phyloP scores from a whole-genome alignment of 2,888 invertebrate species.

The Pandemis corylana region DNA sequence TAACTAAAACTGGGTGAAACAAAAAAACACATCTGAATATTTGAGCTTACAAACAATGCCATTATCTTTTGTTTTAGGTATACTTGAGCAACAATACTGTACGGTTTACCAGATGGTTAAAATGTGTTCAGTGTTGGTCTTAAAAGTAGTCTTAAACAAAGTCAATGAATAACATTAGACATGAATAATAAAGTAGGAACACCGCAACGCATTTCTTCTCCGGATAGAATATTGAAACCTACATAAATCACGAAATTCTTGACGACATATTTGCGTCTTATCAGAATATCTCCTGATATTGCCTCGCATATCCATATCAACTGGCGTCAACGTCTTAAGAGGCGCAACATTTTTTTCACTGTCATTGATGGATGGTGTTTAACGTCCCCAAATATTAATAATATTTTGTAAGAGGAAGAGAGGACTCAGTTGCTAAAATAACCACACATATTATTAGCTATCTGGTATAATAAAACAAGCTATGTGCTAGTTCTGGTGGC shows the following conservation, averaged over 20 bases:
- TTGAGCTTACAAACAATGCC: neutral
- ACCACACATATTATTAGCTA: neutral
- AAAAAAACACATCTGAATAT: no score
- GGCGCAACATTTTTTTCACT: conserved; percentile 56
- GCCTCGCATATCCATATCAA: conserved; percentile 45
- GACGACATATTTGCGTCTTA: conserved; percentile 40
- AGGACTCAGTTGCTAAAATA: neutral
- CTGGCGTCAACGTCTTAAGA: conserved; percentile 30
- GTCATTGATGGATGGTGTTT: conserved; percentile 67
- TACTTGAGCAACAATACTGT: no score
- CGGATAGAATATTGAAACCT: conserved; percentile 20
- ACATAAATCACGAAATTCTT: conserved; percentile 33
- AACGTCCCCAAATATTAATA: conserved; percentile 36
- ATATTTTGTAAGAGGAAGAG: conserved; percentile 8
- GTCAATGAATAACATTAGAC: neutral
- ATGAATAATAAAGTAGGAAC: neutral
- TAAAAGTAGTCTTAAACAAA: neutral
- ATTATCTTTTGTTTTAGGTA: neutral
- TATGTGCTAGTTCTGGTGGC: neutral
- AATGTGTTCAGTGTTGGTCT: neutral
- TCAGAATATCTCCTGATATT: conserved; percentile 48
- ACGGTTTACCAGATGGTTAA: no score
- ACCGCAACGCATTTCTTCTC: neutral
- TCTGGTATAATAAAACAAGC: neutral
- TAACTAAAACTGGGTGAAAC: no score